A percentile compares a stretch with the other conserved stretches of the same genome.
phyloP scores from a whole-genome alignment of 2,113 vertebrate species.

The Ornithorhynchus anatinus region DNA sequence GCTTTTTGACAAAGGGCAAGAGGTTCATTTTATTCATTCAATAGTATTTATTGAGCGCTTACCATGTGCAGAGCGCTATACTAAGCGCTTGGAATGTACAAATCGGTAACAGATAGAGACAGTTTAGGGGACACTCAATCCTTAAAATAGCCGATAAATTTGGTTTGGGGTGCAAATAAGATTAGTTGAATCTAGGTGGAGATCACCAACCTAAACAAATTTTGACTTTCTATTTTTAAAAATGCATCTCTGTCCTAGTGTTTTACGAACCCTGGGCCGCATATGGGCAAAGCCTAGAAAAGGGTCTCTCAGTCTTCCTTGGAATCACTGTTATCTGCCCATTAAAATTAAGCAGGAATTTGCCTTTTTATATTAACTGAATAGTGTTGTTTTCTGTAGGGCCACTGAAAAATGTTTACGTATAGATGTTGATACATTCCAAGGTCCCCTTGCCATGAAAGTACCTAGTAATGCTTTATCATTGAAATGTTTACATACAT shows the following conservation, averaged over 20 bases:
- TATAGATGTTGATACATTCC: neutral
- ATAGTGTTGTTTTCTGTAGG: neutral
- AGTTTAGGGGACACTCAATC: too few species aligned
- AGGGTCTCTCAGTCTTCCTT: neutral
- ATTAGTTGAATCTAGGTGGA: too few species aligned
- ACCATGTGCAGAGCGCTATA: too few species aligned
- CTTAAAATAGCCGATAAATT: too few species aligned
- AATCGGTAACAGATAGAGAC: too few species aligned
- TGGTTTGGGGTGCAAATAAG: too few species aligned
- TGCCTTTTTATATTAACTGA: neutral
- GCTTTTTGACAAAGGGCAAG: too few species aligned
- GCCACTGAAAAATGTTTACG: neutral
- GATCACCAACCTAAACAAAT: too few species aligned
- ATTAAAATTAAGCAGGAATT: neutral
- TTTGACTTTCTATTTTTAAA: too few species aligned
- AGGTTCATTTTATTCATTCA: too few species aligned
- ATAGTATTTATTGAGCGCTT: too few species aligned
- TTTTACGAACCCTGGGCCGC: neutral
- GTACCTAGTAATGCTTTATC: neutral
- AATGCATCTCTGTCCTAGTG: rapidly evolving
- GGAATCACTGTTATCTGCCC: neutral
- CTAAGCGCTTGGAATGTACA: too few species aligned
- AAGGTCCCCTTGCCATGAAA: neutral
- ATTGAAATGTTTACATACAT: neutral
- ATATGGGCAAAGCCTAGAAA: neutral